phyloP scores from a whole-genome alignment of 2,888 invertebrate genomes.

The Cephalotes varians region DNA sequence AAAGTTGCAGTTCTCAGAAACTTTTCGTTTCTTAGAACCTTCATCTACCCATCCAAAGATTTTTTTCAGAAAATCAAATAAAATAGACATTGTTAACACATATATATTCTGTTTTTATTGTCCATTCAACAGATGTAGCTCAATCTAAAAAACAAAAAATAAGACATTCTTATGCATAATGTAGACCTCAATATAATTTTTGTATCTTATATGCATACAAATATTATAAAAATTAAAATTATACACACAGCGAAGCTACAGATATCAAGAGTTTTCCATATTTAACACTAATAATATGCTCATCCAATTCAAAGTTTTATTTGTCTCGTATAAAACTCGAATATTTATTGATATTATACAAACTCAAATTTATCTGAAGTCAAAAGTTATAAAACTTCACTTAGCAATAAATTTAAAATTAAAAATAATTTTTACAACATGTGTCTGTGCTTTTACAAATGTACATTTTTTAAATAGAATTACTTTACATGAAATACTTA shows the following conservation, averaged over 20 bases:
- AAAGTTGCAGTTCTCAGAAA: conserved; percentile 59
- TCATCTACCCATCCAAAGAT: conserved; percentile 79
- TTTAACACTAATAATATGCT: neutral
- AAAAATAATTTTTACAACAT: neutral
- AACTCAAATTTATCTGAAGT: neutral
- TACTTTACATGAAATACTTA: conserved; percentile 47
- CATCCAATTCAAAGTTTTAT: neutral
- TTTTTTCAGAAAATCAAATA: conserved; percentile 78
- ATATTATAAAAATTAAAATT: neutral
- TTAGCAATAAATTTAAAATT: neutral
- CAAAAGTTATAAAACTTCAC: neutral
- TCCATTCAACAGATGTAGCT: conserved; percentile 61
- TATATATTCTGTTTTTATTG: neutral
- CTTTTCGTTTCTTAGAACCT: conserved; percentile 76
- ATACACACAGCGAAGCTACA: neutral
- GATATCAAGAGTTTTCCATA: neutral
- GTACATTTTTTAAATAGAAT: neutral
- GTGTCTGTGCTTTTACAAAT: neutral
- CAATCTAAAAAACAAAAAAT: conserved; percentile 52
- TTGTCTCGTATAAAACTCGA: neutral
- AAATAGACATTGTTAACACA: conserved; percentile 29
- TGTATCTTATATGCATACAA: neutral
- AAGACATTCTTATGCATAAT: neutral
- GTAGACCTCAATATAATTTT: neutral
- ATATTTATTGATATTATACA: neutral